These are phyloP conservation scores for Rotaria magnacalcarata DNA, from an alignment of 2,888 invertebrate species.

Conservation along the genomic window DNA sequence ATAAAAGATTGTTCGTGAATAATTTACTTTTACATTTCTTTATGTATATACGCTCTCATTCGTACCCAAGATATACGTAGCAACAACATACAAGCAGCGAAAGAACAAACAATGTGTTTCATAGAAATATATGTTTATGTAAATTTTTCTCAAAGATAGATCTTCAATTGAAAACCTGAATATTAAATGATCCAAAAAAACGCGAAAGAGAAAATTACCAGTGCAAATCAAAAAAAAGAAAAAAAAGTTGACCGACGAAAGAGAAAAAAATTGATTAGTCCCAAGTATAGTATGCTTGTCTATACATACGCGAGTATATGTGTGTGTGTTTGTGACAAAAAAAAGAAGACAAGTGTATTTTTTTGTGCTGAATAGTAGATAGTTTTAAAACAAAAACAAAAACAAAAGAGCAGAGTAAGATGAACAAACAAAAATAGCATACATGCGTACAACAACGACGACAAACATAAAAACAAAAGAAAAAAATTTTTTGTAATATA, in stretches of 20 bases:
- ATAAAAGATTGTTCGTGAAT: not conserved
- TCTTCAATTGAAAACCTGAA: not conserved
- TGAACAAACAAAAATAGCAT: conserved; percentile 16
- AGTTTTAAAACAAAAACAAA: not conserved
- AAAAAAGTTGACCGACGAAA: not conserved
- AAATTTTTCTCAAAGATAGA: not conserved
- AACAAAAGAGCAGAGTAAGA: not conserved
- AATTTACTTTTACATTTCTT: not conserved
- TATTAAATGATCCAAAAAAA: not conserved
- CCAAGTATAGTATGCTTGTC: not conserved
- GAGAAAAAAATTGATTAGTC: not conserved
- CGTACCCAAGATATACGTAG: not conserved
- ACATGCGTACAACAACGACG: conserved; percentile 16
- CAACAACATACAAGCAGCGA: not conserved
- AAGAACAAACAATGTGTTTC: not conserved
- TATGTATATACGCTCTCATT: not conserved
- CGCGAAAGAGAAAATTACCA: not conserved
- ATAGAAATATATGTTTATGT: not conserved
- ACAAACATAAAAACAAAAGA: not conserved
- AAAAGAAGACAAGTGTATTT: not conserved
- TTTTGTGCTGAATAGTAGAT: not conserved
- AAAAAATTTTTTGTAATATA: not conserved
- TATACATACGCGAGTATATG: no score
- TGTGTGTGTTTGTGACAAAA: not conserved
- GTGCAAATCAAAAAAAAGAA: not conserved